phyloP scores from a whole-genome alignment of 1,140 invertebrate genomes.

The Aethina tumida region DNA sequence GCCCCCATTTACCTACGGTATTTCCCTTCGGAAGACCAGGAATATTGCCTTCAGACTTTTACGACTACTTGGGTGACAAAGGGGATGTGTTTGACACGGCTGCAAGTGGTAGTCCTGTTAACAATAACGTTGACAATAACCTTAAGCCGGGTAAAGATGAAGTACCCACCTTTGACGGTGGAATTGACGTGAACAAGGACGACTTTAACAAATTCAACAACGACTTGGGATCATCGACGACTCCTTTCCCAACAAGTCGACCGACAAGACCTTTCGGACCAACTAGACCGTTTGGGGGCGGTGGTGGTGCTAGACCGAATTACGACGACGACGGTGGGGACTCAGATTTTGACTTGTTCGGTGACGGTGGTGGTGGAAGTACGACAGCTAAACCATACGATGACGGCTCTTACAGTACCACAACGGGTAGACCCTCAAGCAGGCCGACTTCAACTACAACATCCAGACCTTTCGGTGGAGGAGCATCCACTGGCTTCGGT shows the following conservation, averaged over 20 bases:
- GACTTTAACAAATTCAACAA: constrained; percentile 17
- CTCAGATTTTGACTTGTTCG: constrained; percentile 11
- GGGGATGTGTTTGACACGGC: constrained; percentile 37
- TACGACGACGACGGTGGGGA: constrained; percentile 1
- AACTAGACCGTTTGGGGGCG: constrained; percentile 11
- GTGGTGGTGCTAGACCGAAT: constrained; percentile 2
- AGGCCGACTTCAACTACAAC: constrained; percentile 2
- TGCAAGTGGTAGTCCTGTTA: constrained; percentile 43
- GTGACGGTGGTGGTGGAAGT: constrained; percentile 6
- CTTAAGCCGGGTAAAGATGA: constrained; percentile 9
- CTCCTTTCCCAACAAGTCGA: constrained; percentile 5
- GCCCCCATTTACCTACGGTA: constrained; percentile 42
- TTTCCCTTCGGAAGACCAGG: constrained; percentile 36
- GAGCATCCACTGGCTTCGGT: not conserved
- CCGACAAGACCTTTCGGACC: constrained; percentile 10
- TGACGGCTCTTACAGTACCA: constrained; percentile 17
- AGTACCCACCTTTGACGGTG: constrained; percentile 7
- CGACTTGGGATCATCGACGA: constrained; percentile 8
- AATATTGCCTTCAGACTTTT: constrained; percentile 36
- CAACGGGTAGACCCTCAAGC: not conserved
- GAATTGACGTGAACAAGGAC: constrained; percentile 8
- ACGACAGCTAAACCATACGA: constrained; percentile 8
- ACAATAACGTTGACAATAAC: too few species aligned
- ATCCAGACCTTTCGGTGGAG: constrained; percentile 3
- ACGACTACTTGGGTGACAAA: constrained; percentile 35